Evolutionary conservation across 2,113 vertebrate genomes (phyloP), one percentile per base, ranked within the genome.

Genomic region (Corythoichthys haematopterus): DNA sequence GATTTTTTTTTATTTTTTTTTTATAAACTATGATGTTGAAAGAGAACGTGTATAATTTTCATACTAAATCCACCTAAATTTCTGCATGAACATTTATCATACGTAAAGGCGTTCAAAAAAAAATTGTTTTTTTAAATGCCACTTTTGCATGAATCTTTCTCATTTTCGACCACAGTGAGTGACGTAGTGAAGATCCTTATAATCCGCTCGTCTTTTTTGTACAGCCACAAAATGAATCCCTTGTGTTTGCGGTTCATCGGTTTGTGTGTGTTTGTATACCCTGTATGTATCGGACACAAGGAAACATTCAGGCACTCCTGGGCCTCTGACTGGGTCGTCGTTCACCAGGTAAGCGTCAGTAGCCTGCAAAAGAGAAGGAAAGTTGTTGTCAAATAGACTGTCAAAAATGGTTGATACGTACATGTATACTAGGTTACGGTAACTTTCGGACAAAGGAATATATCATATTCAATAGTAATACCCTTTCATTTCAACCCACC

Each of bases 331-430:
- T 66, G 88, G 87, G 83, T 92, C 92, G 82, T 93, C 89, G 82
- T 91, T 91, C 73, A 91, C 90, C 91, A 92, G 85, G 86, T 91
- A 93, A 62, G 90, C 88, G 87, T 93, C 92, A 65, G 91, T 91
- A 84, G 91, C 90, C 92, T 92, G 77, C 61, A 87, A 81, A 65
- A 66, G 33, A 33, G 67, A 76, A 56, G 82, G 51, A 15, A 76
- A 3, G 75, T 52, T 1, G 15, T 2, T 33, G n/a, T 50, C 36
- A 11, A 60, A 68, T 28, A 69, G 51, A 65, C 46, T 43, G 6
- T 40, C 2, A 58, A 7, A 57, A 36, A 36, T 2, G 33, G 12
- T 36, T 15, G 6, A 28, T 3, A 14, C 14, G 33, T 15, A 28
- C 28, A 56, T 28, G 40, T 43, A 43, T 43, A 40, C 40, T 5